A percentile compares a stretch with the other conserved stretches of the same genome.
phyloP scores from a whole-genome alignment of 2,113 vertebrate species.

The Dissostichus mawsoni region DNA sequence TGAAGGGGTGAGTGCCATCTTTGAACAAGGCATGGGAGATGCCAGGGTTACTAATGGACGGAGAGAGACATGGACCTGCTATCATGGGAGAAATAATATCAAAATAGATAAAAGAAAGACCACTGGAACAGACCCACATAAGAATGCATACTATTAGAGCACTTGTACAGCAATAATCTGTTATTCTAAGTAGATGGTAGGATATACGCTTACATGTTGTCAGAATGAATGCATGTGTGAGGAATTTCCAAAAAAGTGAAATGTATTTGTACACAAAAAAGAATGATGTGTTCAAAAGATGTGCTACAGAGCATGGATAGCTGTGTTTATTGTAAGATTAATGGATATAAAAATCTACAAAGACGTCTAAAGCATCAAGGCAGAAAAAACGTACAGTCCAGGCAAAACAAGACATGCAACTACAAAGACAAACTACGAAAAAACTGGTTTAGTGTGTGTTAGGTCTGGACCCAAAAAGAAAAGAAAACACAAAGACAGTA shows the following conservation, averaged over 20 bases:
- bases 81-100: slow-evolving; percentile 39
- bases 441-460: slow-evolving; percentile 64
- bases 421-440: slow-evolving; percentile 53
- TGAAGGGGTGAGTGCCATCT: slow-evolving; percentile 99
- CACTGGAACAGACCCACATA: slow-evolving; percentile 43
- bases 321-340: slow-evolving; percentile 68
- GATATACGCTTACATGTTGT: slow-evolving; percentile 20
- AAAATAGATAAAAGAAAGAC: slow-evolving; percentile 6
- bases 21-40: slow-evolving; percentile 93
- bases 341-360: slow-evolving; percentile 69
- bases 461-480: slow-evolving; percentile 50
- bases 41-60: slow-evolving; percentile 72
- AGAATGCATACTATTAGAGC: slow-evolving; percentile 47
- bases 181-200: slow-evolving; percentile 51
- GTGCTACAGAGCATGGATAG: slow-evolving; percentile 87
- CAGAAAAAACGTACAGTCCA: slow-evolving; percentile 80
- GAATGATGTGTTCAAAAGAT: slow-evolving; percentile 87
- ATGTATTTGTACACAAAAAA: slow-evolving; percentile 56
- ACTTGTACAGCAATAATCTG: slow-evolving; percentile 24
- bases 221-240: slow-evolving; percentile 10
- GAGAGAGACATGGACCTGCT: slow-evolving; percentile 66
- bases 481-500: slow-evolving; percentile 50
- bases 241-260: slow-evolving; percentile 31
- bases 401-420: slow-evolving; percentile 88
- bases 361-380: slow-evolving; percentile 87